Conservation (phyloP, 92 coral and sea anemone genomes). For the Epizoanthus illoricatus region DNA sequence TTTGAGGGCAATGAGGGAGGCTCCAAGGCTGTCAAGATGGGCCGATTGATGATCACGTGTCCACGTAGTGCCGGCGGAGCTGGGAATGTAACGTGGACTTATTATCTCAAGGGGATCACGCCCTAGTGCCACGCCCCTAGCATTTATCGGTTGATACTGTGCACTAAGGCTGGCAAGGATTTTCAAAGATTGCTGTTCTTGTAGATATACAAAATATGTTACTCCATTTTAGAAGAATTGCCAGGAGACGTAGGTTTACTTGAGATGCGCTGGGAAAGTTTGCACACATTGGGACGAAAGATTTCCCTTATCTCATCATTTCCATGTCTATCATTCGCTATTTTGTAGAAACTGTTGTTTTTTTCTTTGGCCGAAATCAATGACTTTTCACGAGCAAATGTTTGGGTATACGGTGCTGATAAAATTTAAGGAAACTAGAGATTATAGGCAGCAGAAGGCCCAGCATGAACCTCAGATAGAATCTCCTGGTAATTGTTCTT, state of each 20-base stretch:
- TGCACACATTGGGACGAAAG: background rate
- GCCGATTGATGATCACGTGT: slow-evolving; percentile 87
- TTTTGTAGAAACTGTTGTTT: no score
- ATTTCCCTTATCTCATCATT: no score
- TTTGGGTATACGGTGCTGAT: no score
- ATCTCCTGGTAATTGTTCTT: no score
- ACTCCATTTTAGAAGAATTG: background rate
- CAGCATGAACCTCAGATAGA: no score
- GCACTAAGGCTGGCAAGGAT: background rate
- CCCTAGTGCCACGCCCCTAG: slow-evolving; percentile 44
- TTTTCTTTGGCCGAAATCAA: no score
- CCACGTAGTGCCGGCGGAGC: slow-evolving; percentile 93
- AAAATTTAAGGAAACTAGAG: no score
- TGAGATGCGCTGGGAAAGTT: background rate
- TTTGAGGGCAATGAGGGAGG: slow-evolving; percentile 93
- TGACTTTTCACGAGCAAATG: no score
- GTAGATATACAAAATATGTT: slow-evolving; percentile 7
- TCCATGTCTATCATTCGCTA: no score
- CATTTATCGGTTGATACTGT: background rate
- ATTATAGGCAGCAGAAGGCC: no score
- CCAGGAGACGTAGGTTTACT: background rate
- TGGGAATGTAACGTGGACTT: slow-evolving; percentile 90
- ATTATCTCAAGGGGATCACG: slow-evolving; percentile 84
- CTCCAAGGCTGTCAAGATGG: slow-evolving; percentile 97
- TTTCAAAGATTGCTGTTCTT: background rate